phyloP scores from a whole-genome alignment of 2,888 invertebrate genomes.

The Apomyelois bistriatella region DNA sequence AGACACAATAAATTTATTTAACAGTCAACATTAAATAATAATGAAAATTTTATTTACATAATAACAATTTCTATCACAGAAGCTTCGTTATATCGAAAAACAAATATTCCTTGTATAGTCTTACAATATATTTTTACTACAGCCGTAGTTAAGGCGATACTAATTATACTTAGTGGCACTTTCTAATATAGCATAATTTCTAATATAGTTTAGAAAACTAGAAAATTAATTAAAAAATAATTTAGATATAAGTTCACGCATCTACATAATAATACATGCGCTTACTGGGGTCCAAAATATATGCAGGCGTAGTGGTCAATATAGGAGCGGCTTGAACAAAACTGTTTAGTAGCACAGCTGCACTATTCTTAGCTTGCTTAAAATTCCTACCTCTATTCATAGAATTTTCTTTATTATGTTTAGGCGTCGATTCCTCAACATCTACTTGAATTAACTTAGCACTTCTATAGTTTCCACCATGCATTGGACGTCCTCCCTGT shows the following conservation, averaged over 20 bases:
- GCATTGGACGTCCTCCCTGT: slow-evolving; percentile 40
- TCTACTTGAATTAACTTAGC: slow-evolving; percentile 44
- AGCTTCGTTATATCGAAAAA: slow-evolving; percentile 29
- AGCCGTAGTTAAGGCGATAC: slow-evolving; percentile 9
- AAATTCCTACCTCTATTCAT: slow-evolving; percentile 21
- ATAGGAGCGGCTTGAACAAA: slow-evolving; percentile 62
- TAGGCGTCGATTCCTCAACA: neutral
- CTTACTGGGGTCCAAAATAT: slow-evolving; percentile 73
- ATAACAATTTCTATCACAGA: slow-evolving; percentile 56
- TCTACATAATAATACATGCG: slow-evolving; percentile 75
- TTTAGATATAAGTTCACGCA: slow-evolving; percentile 27
- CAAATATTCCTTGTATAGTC: neutral
- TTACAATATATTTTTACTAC: neutral
- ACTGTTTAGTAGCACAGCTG: slow-evolving; percentile 57
- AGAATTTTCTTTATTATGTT: neutral
- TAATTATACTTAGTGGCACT: slow-evolving; percentile 21
- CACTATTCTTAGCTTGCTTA: slow-evolving; percentile 38
- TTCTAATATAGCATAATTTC: slow-evolving; percentile 12
- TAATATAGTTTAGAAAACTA: slow-evolving; percentile 3
- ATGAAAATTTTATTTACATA: slow-evolving; percentile 11
- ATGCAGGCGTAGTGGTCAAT: slow-evolving; percentile 58
- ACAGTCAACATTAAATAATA: slow-evolving; percentile 9
- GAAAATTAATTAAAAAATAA: neutral
- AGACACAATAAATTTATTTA: slow-evolving; percentile 10
- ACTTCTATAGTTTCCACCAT: slow-evolving; percentile 70